phyloP scores from a whole-genome alignment of 2,797 vertebrate genomes.

The Artibeus jamaicensis region DNA sequence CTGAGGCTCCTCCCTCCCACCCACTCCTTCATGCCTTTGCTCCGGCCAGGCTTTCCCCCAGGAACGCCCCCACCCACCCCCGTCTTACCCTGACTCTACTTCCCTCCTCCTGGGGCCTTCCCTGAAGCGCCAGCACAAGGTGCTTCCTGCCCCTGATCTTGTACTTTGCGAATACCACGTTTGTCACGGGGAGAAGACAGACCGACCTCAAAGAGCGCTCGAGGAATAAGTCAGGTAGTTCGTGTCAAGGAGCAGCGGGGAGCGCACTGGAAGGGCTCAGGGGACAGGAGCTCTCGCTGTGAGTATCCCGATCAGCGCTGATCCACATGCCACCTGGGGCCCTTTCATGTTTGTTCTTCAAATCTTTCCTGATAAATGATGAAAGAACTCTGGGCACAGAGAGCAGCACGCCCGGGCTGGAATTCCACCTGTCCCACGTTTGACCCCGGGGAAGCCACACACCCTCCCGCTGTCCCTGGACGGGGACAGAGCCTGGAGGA shows the following conservation, averaged over 20 bases:
- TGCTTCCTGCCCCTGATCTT: not conserved
- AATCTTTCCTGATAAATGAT: not conserved
- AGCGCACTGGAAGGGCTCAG: not conserved
- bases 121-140: not conserved
- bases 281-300: not conserved
- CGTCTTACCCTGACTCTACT: not conserved
- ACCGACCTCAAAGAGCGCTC: not conserved
- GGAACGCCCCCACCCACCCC: no score
- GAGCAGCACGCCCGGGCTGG: not conserved
- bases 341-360: not conserved
- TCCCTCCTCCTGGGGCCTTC: not conserved
- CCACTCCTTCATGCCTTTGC: not conserved
- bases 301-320: accelerated
- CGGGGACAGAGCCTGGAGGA: not conserved
- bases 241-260: not conserved
- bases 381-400: not conserved
- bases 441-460: not conserved
- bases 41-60: not conserved
- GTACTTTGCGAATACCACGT: not conserved
- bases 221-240: not conserved
- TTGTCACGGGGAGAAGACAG: not conserved
- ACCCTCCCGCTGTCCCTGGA: not conserved
- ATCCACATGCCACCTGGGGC: accelerated
- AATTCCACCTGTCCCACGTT: not conserved
- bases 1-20: no score